These are phyloP conservation scores for Galendromus occidentalis DNA, from an alignment of 1,140 invertebrate species.

Conservation along the genomic window DNA sequence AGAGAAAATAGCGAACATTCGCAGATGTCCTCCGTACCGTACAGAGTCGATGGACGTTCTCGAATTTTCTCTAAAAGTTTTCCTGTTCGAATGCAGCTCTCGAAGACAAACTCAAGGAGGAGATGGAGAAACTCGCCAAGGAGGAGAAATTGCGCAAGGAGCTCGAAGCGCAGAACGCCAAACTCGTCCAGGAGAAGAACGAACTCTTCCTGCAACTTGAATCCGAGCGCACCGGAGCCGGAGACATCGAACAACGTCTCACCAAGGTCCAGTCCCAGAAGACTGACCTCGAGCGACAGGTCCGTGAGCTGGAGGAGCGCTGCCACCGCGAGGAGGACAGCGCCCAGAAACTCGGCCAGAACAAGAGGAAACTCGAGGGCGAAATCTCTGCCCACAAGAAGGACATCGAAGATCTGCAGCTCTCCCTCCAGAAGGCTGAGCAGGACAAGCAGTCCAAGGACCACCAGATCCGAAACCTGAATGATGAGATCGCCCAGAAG, in stretches of 20 bases:
- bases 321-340: constrained; percentile 86
- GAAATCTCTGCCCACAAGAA: constrained; percentile 82
- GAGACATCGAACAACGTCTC: constrained; percentile 75
- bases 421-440: constrained; percentile 60
- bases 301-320: constrained; percentile 84
- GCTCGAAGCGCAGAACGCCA: constrained; percentile 74
- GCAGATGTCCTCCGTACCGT: not conserved
- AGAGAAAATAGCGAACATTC: not conserved
- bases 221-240: constrained; percentile 64
- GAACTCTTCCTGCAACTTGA: constrained; percentile 65
- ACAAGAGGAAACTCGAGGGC: constrained; percentile 87
- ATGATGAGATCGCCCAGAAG: constrained; percentile 96
- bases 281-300: constrained; percentile 80
- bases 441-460: constrained; percentile 94
- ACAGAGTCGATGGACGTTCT: not conserved
- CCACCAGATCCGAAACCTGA: constrained; percentile 95
- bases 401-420: constrained; percentile 84
- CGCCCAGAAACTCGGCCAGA: constrained; percentile 67
- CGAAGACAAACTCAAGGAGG: constrained; percentile 83
- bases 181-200: constrained; percentile 77
- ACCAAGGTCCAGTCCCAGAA: constrained; percentile 86
- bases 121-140: constrained; percentile 75
- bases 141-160: constrained; percentile 93
- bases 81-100: constrained; percentile 25
- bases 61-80: not conserved